These are phyloP conservation scores for Manis pentadactyla DNA, from an alignment of 2,797 vertebrate genomes.

Conservation along the genomic window DNA sequence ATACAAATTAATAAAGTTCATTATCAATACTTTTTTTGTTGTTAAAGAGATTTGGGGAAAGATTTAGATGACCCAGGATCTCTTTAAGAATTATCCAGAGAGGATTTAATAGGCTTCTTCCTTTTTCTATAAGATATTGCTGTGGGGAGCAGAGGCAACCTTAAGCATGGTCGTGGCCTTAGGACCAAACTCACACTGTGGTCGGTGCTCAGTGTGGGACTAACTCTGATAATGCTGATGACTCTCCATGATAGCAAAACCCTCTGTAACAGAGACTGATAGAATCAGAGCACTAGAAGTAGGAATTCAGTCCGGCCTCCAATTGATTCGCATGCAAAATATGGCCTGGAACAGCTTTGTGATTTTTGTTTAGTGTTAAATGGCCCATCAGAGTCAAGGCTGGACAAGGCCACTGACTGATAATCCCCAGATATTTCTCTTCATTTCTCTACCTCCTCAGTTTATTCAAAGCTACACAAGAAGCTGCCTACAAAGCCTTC, in stretches of 20 bases:
- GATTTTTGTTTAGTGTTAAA: not conserved
- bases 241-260: not conserved
- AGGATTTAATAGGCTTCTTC: not conserved
- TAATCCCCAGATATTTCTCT: not conserved
- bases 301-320: not conserved
- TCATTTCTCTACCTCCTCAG: not conserved
- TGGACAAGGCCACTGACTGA: not conserved
- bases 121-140: not conserved
- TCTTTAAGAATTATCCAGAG: not conserved
- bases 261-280: not conserved
- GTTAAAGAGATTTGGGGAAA: not conserved
- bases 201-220: not conserved
- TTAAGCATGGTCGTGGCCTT: rapidly evolving
- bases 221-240: not conserved
- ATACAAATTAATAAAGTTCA: constrained; percentile 27
- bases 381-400: not conserved
- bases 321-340: not conserved
- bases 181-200: rapidly evolving
- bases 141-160: not conserved
- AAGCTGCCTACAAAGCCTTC: not conserved
- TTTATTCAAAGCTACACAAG: not conserved
- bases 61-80: not conserved
- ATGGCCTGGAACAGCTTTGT: not conserved
- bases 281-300: not conserved
- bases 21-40: not conserved